Evolutionary conservation across 2,888 invertebrate species (phyloP), one percentile per base, ranked within the genome.

Genomic region (Lasius fuliginosus): DNA sequence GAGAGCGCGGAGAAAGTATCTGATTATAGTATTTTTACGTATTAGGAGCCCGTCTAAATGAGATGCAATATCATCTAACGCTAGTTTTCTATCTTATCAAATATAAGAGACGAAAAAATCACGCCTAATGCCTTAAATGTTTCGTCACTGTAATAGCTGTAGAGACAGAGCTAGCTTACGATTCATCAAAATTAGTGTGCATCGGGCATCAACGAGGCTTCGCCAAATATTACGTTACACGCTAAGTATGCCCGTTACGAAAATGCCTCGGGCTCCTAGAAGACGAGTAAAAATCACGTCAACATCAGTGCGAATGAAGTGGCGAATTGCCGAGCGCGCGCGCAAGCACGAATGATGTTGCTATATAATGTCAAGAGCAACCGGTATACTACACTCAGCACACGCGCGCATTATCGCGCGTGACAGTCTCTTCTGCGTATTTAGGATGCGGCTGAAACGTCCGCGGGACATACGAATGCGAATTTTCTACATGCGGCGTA

Each of bases 301-400:
- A 27, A 53, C 8, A 5, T 36, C 8, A 36, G 18, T 42, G 69
- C 3, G 49, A 75, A 74, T 60, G 60, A 82, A 84, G 53, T 49
- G 40, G 79, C 79, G 56, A 82, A 81, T 86, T 67, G 40, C 58
- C 68, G 30, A 60, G 69, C 40, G 62, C 68, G 49, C 58, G 60
- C 40, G 42, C n/a, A 4, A 33, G 40, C 64, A 62, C 65, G 27
- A 40, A 82, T 49, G 75, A 83, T 86, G 82, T 46, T 81, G 71
- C 81, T 83, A 88, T 53, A 53, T 91, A 91, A 91, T 92, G 91
- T 92, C 91, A 92, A 92, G 92, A 91, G 87, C 92, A 89, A 88
- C 88, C 84, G 77, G 89, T 89, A 85, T 76, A 83, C 73, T 85
- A 86, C 69, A 75, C 64, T 62, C 56, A n/a, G 65, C 36, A 73